Base-by-base conservation (phyloP, 2,888 invertebrate species). In the Icerya purchasi region DNA sequence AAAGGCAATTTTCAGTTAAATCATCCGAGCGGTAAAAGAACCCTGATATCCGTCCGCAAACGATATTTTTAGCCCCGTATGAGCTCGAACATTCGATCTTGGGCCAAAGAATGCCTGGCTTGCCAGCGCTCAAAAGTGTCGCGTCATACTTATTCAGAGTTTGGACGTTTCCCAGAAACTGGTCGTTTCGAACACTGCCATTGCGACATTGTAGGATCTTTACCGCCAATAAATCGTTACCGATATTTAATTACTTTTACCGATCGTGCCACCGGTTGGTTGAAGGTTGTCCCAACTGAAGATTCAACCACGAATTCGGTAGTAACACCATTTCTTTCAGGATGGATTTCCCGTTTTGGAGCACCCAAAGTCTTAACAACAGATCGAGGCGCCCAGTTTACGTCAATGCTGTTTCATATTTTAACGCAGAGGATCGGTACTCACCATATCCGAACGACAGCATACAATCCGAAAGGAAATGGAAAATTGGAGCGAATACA, bases 261-360 rank as follows among this genome's bases (percentile, higher is more conserved):
- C 3, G 56, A 56, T 20, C 22, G 59, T 0, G 36, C 1, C 10
- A 49, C 55, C 1, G 2, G 51, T 22, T 59, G 59, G 59, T 55
- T 51, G 1, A 51, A 59, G 5, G 50, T 36, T 19, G 14, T 36
- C 1, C 56, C 56, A 8, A 49, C 24, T n/a, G n/a, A n/a, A 50
- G 50, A 21, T 18, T 19, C 50, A 5, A 57, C 50, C 52, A 21
- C 55, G 19, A 54, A 5, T 25, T 3, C 25, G 53, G 20, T 18
- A 25, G 0, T 10, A 22, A 10, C 22, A 53, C 24, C n/a, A 25
- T 20, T 1, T 68, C n/a, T n/a, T 19, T 50, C 55, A 0, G 62
- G 63, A 0, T 74, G 72, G 74, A 68, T 75, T 1, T 58, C 71
- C 0, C 63, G 72, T 10, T 73, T 69, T 60, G 73, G 73, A 0